A percentile compares a stretch with the other conserved stretches of the same genome.
phyloP scores from a whole-genome alignment of 2,113 vertebrate species.

The Phaetusa simplex region DNA sequence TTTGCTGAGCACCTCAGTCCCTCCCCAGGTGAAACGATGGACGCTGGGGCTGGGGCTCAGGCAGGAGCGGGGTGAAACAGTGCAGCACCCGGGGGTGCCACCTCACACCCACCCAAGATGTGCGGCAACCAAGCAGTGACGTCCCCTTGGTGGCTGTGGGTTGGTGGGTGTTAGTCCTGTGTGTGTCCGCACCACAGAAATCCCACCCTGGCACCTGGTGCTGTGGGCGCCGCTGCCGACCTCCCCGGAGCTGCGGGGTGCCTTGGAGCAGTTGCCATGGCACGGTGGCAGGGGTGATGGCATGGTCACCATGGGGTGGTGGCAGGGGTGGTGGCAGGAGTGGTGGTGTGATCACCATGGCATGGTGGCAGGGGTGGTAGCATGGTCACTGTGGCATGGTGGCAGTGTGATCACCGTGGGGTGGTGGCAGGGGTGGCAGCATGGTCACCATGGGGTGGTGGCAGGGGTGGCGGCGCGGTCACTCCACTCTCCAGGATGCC shows the following conservation, averaged over 20 bases:
- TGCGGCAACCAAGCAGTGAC: neutral
- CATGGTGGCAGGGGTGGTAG: no score
- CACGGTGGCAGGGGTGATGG: no score
- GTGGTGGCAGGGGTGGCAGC: no score
- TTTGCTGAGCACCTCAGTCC: neutral
- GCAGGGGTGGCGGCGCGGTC: neutral
- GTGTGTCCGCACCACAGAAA: neutral
- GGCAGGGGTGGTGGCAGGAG: no score
- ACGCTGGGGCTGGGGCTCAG: neutral
- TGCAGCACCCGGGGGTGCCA: neutral
- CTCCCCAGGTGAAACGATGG: neutral
- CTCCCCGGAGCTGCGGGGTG: neutral
- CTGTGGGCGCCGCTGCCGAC: fast-evolving
- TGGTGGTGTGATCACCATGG: no score
- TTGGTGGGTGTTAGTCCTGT: neutral
- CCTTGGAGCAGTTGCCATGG: neutral
- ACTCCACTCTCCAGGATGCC: neutral
- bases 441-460: neutral
- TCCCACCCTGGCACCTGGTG: neutral
- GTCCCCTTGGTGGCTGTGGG: neutral
- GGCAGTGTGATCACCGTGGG: neutral
- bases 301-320: no score
- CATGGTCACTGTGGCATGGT: no score
- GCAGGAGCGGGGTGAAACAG: fast-evolving
- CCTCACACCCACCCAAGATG: no score